These are phyloP conservation scores for Sceliomorpha sp. DNA, from an alignment of 2,888 invertebrate species.

Conservation along the genomic window DNA sequence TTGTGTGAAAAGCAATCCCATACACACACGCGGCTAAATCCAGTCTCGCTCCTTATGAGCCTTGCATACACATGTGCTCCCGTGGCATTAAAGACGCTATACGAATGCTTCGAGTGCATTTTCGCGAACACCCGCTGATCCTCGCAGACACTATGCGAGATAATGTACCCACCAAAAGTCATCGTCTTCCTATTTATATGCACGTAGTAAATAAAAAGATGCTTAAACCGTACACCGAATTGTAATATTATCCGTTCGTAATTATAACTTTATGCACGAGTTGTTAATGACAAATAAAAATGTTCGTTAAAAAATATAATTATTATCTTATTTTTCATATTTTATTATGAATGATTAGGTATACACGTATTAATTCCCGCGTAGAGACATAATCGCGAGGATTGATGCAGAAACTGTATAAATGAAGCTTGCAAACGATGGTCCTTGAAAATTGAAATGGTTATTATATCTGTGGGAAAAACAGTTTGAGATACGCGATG, in stretches of 20 bases:
- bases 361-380: too few species aligned
- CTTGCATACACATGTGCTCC: conserved; percentile 1
- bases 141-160: conserved; percentile 33
- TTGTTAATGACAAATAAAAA: too few species aligned
- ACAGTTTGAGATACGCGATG: neutral
- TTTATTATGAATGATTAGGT: too few species aligned
- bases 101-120: conserved; percentile 61
- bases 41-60: neutral
- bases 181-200: conserved; percentile 15
- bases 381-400: too few species aligned
- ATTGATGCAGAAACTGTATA: too few species aligned
- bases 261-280: neutral
- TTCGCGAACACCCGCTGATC: conserved; percentile 70
- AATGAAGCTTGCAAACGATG: too few species aligned
- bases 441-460: too few species aligned
- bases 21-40: conserved; percentile 30
- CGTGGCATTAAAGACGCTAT: conserved; percentile 54
- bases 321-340: too few species aligned
- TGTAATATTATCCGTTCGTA: neutral
- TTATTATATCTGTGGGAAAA: neutral
- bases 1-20: conserved; percentile 23
- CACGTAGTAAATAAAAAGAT: conserved; percentile 6
- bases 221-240: neutral
- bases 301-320: too few species aligned
- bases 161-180: conserved; percentile 45